phyloP scores from a whole-genome alignment of 2,888 invertebrate species.

The Lithosia quadra region DNA sequence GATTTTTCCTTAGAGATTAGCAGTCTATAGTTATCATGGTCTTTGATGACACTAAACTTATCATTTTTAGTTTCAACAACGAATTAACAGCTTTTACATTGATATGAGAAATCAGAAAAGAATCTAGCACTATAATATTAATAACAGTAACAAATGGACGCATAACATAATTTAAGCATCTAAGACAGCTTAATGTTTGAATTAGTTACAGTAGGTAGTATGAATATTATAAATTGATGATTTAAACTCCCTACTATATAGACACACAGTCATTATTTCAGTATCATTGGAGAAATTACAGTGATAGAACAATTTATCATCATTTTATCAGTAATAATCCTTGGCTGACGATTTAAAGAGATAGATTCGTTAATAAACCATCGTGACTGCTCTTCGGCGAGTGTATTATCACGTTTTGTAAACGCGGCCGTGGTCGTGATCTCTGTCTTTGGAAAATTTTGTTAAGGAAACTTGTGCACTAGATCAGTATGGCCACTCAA shows the following conservation, averaged over 20 bases:
- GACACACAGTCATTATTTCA: not conserved
- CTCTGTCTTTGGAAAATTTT: slow-evolving; percentile 50
- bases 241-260: not conserved
- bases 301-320: slow-evolving; percentile 54
- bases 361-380: slow-evolving; percentile 74
- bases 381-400: slow-evolving; percentile 71
- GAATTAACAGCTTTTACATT: not conserved
- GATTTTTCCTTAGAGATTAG: too few species aligned
- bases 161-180: not conserved
- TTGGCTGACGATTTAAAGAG: slow-evolving; percentile 69
- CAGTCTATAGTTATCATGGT: too few species aligned
- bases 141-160: not conserved
- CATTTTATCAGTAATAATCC: slow-evolving; percentile 69
- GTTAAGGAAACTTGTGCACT: slow-evolving; percentile 28
- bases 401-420: slow-evolving; percentile 50
- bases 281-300: not conserved
- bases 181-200: not conserved
- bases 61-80: too few species aligned
- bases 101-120: not conserved
- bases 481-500: slow-evolving; percentile 5
- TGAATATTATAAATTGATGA: too few species aligned
- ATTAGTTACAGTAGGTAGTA: not conserved
- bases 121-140: not conserved
- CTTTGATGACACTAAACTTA: too few species aligned
- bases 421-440: slow-evolving; percentile 57